phyloP scores from a whole-genome alignment of 2,113 vertebrate genomes.

The Orycteropus afer region DNA sequence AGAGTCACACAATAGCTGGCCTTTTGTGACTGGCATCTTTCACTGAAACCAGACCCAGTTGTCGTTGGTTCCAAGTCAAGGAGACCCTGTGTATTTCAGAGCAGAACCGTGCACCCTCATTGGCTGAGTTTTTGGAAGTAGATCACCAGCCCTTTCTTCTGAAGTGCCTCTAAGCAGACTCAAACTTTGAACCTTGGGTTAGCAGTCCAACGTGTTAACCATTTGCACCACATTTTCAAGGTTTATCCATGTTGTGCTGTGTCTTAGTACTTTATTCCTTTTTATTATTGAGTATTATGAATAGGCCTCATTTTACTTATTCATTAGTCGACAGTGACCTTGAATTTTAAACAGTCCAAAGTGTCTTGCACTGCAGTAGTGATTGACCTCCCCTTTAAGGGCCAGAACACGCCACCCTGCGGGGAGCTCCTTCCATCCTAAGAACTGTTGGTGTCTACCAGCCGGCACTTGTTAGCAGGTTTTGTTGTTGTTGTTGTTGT shows the following conservation, averaged over 20 bases:
- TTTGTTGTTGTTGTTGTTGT: too few relatives aligned
- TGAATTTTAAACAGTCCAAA: conserved; percentile 35
- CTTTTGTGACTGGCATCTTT: neutral
- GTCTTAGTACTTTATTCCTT: neutral
- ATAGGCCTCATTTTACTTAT: neutral
- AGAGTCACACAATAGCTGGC: neutral
- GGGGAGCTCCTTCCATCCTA: neutral
- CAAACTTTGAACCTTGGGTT: neutral
- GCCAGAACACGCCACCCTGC: neutral
- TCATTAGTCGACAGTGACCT: conserved; percentile 20
- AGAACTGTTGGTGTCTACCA: neutral
- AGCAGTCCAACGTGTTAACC: neutral
- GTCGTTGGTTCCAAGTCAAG: neutral
- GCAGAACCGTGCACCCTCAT: neutral
- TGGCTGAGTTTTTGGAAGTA: neutral
- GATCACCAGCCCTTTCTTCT: neutral
- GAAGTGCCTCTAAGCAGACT: neutral
- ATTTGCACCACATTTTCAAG: neutral
- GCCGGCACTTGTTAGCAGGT: neutral
- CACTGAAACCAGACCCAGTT: neutral
- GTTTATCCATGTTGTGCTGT: neutral
- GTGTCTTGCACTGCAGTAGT: neutral
- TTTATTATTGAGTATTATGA: neutral
- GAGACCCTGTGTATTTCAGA: neutral
- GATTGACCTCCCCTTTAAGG: neutral